phyloP scores from a whole-genome alignment of 2,797 vertebrate genomes.

The Pyrocephalus nanus region DNA sequence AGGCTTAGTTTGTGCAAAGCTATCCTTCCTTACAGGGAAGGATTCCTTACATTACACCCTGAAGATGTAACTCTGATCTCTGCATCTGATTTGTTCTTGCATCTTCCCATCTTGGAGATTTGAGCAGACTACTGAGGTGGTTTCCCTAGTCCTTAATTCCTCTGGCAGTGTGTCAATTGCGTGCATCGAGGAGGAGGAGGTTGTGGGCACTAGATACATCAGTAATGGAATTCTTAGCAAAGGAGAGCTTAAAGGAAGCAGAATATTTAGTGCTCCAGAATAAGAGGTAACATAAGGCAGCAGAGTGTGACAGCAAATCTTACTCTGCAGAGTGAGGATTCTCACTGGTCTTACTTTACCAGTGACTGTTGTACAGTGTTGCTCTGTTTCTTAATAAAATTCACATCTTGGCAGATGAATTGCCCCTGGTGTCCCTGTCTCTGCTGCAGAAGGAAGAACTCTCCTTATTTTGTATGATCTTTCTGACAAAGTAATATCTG shows the following conservation, averaged over 20 bases:
- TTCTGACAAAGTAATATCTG: background rate
- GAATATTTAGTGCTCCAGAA: background rate
- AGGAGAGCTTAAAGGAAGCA: background rate
- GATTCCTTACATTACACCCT: background rate
- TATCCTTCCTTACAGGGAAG: background rate
- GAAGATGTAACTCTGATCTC: background rate
- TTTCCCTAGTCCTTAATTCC: background rate
- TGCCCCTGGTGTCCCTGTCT: background rate
- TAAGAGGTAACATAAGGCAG: background rate
- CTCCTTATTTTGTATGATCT: background rate
- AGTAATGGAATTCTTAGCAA: background rate
- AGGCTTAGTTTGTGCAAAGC: background rate
- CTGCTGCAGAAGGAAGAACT: background rate
- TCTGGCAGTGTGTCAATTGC: background rate
- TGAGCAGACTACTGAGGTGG: background rate
- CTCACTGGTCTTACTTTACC: background rate
- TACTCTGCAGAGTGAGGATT: background rate
- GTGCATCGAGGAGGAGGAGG: background rate
- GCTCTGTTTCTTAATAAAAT: background rate
- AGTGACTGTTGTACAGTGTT: background rate
- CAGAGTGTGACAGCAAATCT: background rate
- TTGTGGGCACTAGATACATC: background rate
- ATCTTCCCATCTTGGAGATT: background rate
- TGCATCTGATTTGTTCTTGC: background rate
- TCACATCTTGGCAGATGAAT: background rate